Evolutionary conservation across 2,888 invertebrate genomes (phyloP).

Genomic region (Latrodectus hesperus): DNA sequence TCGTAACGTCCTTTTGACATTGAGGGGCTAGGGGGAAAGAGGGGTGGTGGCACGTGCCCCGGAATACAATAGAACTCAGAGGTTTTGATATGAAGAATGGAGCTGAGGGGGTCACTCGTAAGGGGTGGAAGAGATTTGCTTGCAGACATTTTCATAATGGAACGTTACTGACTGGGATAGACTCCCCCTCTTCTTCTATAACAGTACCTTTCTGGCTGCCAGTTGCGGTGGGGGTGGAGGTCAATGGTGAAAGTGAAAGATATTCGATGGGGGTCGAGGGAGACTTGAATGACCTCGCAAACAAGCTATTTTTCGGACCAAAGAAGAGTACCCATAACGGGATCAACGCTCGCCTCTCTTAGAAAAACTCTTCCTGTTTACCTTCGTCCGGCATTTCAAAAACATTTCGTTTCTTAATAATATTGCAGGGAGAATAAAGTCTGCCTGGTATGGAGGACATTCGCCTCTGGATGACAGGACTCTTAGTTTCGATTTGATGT

Average conservation of each 20-base stretch:
- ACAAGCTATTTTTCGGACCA: conserved; percentile 29
- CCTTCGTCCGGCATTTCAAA: neutral
- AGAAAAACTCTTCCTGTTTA: neutral
- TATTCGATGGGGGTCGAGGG: conserved; percentile 6
- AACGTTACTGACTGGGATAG: conserved; percentile 16
- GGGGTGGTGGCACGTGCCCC: conserved; percentile 27
- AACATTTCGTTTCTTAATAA: neutral
- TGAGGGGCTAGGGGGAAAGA: neutral
- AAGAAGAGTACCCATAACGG: conserved; percentile 15
- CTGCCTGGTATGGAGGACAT: neutral
- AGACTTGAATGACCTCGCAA: conserved; percentile 13
- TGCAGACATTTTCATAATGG: conserved; percentile 50
- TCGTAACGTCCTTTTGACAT: conserved; percentile 44
- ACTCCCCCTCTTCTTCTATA: neutral
- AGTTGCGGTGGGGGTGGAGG: conserved; percentile 44
- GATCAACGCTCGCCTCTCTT: conserved; percentile 22
- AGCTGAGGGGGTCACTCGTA: neutral
- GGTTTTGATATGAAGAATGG: conserved; percentile 22
- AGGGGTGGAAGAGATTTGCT: conserved; percentile 4
- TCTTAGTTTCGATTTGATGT: neutral
- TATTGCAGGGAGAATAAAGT: too few species aligned
- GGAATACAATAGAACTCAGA: conserved; percentile 34
- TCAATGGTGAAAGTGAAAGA: conserved; percentile 57
- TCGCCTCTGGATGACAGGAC: neutral
- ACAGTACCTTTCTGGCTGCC: conserved; percentile 15